A percentile compares a stretch with the other conserved stretches of the same genome.
phyloP scores from a whole-genome alignment of 2,113 vertebrate genomes.

The Perca schrenkii region DNA sequence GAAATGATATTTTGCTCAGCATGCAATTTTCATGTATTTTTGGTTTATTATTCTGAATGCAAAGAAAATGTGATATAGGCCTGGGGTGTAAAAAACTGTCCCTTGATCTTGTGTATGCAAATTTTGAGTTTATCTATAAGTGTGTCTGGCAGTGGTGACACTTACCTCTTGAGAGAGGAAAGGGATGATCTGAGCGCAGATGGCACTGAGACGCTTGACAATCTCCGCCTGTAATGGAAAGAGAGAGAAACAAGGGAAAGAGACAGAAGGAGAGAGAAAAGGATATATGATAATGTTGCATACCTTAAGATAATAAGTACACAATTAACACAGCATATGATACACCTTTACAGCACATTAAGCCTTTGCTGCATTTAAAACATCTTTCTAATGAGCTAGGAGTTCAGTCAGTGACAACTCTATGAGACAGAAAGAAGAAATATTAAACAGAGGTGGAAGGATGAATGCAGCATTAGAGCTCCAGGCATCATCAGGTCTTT shows the following conservation, averaged over 20 bases:
- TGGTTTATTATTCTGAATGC: background rate
- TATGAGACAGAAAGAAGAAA: background rate
- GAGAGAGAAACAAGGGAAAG: slow-evolving; percentile 21
- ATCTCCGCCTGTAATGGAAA: slow-evolving; percentile 89
- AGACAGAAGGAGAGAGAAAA: slow-evolving; percentile 48
- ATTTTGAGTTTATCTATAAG: slow-evolving; percentile 28
- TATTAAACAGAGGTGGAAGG: slow-evolving; percentile 22
- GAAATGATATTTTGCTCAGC: background rate
- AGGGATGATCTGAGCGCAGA: slow-evolving; percentile 94
- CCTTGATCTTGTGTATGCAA: slow-evolving; percentile 18
- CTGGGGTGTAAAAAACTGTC: slow-evolving; percentile 9
- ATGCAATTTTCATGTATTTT: background rate
- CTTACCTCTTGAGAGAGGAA: slow-evolving; percentile 96
- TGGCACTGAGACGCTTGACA: slow-evolving; percentile 93
- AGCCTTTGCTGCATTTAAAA: slow-evolving; percentile 48
- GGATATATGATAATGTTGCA: slow-evolving; percentile 48
- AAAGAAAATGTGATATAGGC: slow-evolving; percentile 1
- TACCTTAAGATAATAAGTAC: slow-evolving; percentile 44
- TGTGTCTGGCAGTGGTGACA: slow-evolving; percentile 59
- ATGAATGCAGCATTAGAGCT: slow-evolving; percentile 34
- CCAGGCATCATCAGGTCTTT: slow-evolving; percentile 59
- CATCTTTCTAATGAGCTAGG: slow-evolving; percentile 38
- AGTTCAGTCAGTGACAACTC: slow-evolving; percentile 22
- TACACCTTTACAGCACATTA: slow-evolving; percentile 60
- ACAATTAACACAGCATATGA: slow-evolving; percentile 50